Percentiles rank a stretch among this genome's conserved stretches.
These are phyloP conservation scores for Mimumesa dahlbomi DNA, from an alignment of 2,888 invertebrate genomes.

Conservation along the genomic window DNA sequence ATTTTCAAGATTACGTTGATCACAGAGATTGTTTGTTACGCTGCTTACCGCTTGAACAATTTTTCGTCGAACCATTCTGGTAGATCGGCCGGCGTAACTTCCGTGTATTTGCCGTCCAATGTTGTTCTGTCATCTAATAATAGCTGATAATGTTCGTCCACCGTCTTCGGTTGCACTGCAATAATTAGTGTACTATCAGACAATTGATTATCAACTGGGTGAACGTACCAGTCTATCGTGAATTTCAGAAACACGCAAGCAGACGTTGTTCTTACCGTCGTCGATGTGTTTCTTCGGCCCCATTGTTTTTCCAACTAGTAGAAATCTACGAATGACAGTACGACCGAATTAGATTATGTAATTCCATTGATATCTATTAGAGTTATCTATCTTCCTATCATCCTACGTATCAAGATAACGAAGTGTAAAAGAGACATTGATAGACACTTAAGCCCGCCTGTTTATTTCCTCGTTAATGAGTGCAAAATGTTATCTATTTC, in stretches of 20 bases:
- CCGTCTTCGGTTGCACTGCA: conserved; percentile 66
- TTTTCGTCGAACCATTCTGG: conserved; percentile 86
- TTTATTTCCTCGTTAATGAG: too few species aligned
- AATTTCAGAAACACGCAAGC: too few species aligned
- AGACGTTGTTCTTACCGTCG: conserved; percentile 45
- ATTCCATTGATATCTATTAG: too few species aligned
- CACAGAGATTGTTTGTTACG: background rate
- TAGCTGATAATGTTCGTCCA: conserved; percentile 65
- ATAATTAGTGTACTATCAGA: background rate
- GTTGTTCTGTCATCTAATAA: conserved; percentile 47
- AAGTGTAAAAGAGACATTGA: too few species aligned
- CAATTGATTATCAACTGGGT: background rate
- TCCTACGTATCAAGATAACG: too few species aligned
- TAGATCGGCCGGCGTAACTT: conserved; percentile 77
- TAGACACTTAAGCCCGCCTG: too few species aligned
- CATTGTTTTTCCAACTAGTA: conserved; percentile 3
- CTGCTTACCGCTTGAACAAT: conserved; percentile 80
- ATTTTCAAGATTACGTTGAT: too few species aligned
- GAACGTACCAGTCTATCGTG: too few species aligned
- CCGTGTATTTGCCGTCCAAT: conserved; percentile 45
- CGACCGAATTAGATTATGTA: too few species aligned
- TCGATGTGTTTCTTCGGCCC: conserved; percentile 47
- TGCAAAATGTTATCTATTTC: too few species aligned
- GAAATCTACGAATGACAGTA: background rate
- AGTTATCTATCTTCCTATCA: too few species aligned